Base-by-base conservation (phyloP, 2,113 vertebrate genomes). In the Zingel zingel region DNA sequence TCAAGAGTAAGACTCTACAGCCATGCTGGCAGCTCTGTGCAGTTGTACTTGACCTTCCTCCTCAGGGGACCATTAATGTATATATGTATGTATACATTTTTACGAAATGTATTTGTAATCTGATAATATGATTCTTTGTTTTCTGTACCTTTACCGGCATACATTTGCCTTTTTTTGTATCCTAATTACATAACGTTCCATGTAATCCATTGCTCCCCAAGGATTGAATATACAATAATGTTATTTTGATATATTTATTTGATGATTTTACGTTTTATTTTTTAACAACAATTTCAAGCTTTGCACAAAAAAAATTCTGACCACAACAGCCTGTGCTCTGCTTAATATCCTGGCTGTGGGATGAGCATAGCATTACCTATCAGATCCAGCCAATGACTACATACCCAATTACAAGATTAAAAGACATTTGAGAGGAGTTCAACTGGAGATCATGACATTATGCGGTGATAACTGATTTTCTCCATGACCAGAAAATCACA, bases 251-350 rank as follows among this genome's bases (percentile, higher is more conserved):
- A 65, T 80, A 79, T 95, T 94, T 94, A 94, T 92, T 93, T 83
- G 54, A 88, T 74, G 77, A 86, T 85, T 91, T 93, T 66, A 66
- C 77, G 12, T 80, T 88, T 90, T 89, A 81, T 82, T 87, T 90
- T 93, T 93, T 84, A 84, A 94, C 92, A 95, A 94, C 91, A 91
- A 92, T 93, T 93, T 95, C 89, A 94, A 96, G 94, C 94, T 93
- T 91, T 92, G 89, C 94, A 94, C 92, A 93, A 88, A 92, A 82
- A 33, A 83, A 82, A 86, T 92, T 90, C 79, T 83, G 87, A 94
- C 79, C 86, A 91, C 88, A 90, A 87, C 84, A 95, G 90, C 89
- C 81, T 81, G 89, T 86, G 84, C 91, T 89, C 92, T 93, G 90
- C 91, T 93, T 81, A 75, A 81, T 84, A 80, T 87, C 74, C 79